phyloP scores from a whole-genome alignment of 2,113 vertebrate genomes.

The Hyaena hyaena region DNA sequence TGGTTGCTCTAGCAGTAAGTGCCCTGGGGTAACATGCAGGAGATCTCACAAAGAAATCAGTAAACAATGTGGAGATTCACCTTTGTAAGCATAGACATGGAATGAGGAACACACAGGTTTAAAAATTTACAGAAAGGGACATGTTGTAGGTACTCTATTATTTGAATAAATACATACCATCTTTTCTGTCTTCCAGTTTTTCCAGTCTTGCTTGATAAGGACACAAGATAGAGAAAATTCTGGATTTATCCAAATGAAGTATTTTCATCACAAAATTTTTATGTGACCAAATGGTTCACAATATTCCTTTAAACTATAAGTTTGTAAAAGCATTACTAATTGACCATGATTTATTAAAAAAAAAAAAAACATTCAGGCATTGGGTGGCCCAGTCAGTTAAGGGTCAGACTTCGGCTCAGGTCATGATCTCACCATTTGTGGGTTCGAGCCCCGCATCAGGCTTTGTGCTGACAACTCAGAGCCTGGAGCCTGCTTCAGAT shows the following conservation, averaged over 20 bases:
- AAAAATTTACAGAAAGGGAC: neutral
- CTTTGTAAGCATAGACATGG: neutral
- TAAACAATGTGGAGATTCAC: neutral
- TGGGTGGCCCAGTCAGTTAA: no score
- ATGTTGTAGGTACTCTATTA: neutral
- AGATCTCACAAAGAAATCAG: neutral
- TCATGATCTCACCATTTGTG: no score
- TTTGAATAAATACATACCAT: neutral
- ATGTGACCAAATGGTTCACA: neutral
- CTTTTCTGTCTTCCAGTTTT: neutral
- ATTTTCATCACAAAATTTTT: neutral
- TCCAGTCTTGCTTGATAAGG: neutral
- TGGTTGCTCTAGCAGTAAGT: rapidly evolving
- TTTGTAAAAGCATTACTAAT: neutral
- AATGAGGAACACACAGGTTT: neutral
- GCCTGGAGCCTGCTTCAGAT: no score
- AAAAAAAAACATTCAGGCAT: neutral
- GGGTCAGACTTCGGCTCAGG: no score
- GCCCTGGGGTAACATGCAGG: neutral
- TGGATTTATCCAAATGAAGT: neutral
- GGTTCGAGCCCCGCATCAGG: no score
- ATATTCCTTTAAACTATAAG: neutral
- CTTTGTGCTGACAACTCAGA: no score
- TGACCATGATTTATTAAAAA: neutral
- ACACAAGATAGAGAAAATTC: neutral